These are phyloP conservation scores for Gymnarchus niloticus DNA, from an alignment of 2,113 vertebrate species.

Conservation along the genomic window DNA sequence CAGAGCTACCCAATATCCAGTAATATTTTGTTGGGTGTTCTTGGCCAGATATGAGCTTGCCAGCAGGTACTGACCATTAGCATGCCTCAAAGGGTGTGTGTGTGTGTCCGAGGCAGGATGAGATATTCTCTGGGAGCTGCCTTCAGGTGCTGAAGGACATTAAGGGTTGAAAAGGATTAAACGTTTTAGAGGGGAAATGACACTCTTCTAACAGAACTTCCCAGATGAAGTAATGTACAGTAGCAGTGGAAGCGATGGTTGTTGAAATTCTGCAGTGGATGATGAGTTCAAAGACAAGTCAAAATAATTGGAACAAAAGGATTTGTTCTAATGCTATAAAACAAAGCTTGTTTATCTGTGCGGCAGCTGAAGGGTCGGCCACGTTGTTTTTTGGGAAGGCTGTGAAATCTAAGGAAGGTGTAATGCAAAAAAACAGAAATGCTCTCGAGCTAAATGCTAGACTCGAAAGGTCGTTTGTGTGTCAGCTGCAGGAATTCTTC, in stretches of 20 bases:
- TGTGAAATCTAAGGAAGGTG: too few species aligned
- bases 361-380: not conserved
- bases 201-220: not conserved
- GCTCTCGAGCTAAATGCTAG: too few species aligned
- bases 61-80: not conserved
- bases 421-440: too few species aligned
- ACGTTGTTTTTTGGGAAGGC: not conserved
- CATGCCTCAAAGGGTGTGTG: not conserved
- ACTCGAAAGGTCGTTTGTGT: not conserved
- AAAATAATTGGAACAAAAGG: slow-evolving; percentile 3
- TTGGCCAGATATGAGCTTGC: not conserved
- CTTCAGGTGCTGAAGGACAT: not conserved
- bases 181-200: not conserved
- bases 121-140: not conserved
- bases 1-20: not conserved
- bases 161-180: slow-evolving; percentile 6
- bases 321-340: not conserved
- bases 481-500: not conserved
- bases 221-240: not conserved
- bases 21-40: not conserved
- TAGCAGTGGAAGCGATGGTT: not conserved
- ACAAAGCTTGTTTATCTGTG: not conserved
- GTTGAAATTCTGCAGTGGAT: not conserved
- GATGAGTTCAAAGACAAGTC: slow-evolving; percentile 3
- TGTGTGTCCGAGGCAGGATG: not conserved